Percentiles rank a stretch among this genome's conserved stretches.
These are phyloP conservation scores for Cossypha caffra DNA, from an alignment of 2,797 vertebrate species.

Conservation along the genomic window DNA sequence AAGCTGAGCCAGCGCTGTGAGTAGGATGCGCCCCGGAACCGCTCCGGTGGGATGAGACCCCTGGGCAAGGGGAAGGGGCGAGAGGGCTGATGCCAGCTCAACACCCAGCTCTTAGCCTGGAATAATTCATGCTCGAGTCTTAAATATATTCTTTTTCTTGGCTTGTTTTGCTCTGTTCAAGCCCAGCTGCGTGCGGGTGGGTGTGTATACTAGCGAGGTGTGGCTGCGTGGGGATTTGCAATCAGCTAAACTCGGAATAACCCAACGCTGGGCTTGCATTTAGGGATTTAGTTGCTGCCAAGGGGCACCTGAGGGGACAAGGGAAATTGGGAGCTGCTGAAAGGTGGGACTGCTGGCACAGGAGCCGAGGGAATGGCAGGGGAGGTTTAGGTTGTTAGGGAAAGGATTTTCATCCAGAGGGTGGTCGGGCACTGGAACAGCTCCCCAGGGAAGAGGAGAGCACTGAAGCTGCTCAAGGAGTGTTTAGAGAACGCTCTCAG, in stretches of 20 bases:
- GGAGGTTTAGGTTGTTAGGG: background rate
- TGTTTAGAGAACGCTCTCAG: rapidly evolving
- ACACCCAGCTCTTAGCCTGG: background rate
- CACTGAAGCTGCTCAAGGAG: too few species aligned
- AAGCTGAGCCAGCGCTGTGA: background rate
- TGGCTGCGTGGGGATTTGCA: rapidly evolving
- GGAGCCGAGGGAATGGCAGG: background rate
- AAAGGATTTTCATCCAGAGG: background rate
- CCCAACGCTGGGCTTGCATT: rapidly evolving
- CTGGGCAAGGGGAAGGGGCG: rapidly evolving
- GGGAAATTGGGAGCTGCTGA: background rate
- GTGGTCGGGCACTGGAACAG: background rate
- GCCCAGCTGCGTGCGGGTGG: background rate
- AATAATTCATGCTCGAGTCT: background rate
- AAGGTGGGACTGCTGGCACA: background rate
- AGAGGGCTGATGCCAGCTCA: background rate
- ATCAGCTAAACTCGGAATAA: background rate
- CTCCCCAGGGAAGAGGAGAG: background rate
- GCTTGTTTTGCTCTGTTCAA: rapidly evolving
- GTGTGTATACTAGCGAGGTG: background rate
- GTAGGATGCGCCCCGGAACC: background rate
- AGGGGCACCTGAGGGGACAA: background rate
- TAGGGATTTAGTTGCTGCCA: background rate
- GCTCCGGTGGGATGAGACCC: too few species aligned
- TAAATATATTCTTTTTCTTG: too few species aligned